Evolutionary conservation across 2,888 invertebrate species (phyloP).

Genomic region (Notodonta ziczac): DNA sequence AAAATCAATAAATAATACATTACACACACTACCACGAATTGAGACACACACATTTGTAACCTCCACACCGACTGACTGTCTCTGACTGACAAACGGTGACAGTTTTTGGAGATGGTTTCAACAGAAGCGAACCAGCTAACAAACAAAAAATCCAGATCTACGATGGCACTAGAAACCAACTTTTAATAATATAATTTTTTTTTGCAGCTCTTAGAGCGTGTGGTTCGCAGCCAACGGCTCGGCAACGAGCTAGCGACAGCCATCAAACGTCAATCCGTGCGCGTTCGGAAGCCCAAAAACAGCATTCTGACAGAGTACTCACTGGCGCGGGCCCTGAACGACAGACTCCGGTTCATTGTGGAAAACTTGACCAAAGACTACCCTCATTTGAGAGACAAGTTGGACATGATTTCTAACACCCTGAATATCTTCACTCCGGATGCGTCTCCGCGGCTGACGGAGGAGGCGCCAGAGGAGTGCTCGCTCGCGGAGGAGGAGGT

Average conservation of each 20-base stretch:
- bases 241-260: conserved; percentile 85
- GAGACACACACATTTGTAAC: too few species aligned
- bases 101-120: too few species aligned
- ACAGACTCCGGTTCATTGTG: conserved; percentile 83
- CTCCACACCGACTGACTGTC: too few species aligned
- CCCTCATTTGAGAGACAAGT: conserved; percentile 80
- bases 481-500: conserved; percentile 28
- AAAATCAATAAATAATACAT: too few species aligned
- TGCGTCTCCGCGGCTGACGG: conserved; percentile 55
- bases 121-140: too few species aligned
- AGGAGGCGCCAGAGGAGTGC: conserved; percentile 29
- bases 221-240: conserved; percentile 89
- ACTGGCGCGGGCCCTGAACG: conserved; percentile 84
- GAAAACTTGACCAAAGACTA: conserved; percentile 85
- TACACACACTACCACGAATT: too few species aligned
- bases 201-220: conserved; percentile 77
- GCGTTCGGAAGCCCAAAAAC: conserved; percentile 70
- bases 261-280: conserved; percentile 68
- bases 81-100: too few species aligned
- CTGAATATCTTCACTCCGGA: conserved; percentile 70
- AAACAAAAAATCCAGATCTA: too few species aligned
- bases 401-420: conserved; percentile 75
- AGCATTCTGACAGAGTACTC: conserved; percentile 82
- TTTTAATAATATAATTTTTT: background rate
- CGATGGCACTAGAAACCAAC: too few species aligned